phyloP scores from a whole-genome alignment of 1,140 invertebrate species.

The Bombus huntii region DNA sequence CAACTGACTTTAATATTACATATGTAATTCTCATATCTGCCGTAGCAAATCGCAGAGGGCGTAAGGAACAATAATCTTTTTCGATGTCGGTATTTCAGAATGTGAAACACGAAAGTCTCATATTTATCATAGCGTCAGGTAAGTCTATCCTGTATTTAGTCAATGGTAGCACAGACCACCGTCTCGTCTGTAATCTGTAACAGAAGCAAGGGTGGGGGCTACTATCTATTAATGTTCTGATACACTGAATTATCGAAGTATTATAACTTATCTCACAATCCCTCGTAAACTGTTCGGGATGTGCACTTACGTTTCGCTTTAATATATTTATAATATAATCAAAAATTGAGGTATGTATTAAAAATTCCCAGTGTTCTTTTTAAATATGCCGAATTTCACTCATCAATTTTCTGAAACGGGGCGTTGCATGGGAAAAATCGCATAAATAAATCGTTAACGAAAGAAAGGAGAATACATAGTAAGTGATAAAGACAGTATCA shows the following conservation, averaged over 20 bases:
- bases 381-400: not conserved
- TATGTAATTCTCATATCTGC: too few species aligned
- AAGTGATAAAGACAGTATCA: not conserved
- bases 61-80: too few species aligned
- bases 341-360: slow-evolving; percentile 5
- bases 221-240: not conserved
- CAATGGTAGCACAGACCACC: not conserved
- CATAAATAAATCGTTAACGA: not conserved
- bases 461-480: not conserved
- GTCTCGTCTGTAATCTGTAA: not conserved
- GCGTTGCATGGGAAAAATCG: not conserved
- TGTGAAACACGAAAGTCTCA: too few species aligned
- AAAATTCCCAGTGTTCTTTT: not conserved
- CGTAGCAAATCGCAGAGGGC: too few species aligned
- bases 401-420: too few species aligned
- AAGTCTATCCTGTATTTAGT: too few species aligned
- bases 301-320: not conserved
- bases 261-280: not conserved
- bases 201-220: not conserved
- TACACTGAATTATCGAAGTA: not conserved
- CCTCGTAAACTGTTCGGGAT: not conserved
- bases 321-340: not conserved
- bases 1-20: too few species aligned
- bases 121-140: too few species aligned
- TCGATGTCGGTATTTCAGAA: too few species aligned